These are phyloP conservation scores for Pseudorectes ferrugineus DNA, from an alignment of 2,113 vertebrate genomes.

Conservation along the genomic window DNA sequence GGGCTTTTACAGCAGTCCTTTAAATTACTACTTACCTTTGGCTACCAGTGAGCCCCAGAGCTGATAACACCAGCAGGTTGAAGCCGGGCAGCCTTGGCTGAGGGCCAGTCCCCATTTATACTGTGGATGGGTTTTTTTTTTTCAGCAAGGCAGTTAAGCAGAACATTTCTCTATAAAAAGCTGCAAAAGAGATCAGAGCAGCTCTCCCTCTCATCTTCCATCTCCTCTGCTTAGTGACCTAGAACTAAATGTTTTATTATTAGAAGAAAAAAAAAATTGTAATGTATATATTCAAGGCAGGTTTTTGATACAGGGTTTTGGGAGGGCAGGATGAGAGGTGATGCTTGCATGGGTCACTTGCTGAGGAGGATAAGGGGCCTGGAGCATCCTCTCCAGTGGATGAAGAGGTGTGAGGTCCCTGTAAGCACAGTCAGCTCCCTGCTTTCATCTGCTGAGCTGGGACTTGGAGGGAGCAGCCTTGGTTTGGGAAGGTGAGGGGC, in stretches of 20 bases:
- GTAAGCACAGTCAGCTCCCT: neutral
- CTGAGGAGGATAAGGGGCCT: neutral
- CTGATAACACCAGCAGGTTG: neutral
- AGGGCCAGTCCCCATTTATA: slow-evolving; percentile 5
- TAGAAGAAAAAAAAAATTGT: neutral
- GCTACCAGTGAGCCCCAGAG: neutral
- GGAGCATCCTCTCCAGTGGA: neutral
- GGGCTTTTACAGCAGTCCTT: neutral
- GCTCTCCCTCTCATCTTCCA: slow-evolving; percentile 22
- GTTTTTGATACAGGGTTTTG: neutral
- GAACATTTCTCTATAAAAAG: slow-evolving; percentile 55
- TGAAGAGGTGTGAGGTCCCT: neutral
- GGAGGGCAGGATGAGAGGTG: neutral
- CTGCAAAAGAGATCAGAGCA: slow-evolving; percentile 32
- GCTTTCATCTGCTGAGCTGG: neutral
- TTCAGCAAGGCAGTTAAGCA: slow-evolving; percentile 13
- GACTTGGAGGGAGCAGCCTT: neutral
- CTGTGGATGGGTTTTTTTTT: neutral
- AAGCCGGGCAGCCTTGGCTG: neutral
- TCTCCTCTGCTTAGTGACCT: slow-evolving; percentile 62
- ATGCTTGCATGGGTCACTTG: neutral
- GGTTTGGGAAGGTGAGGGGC: neutral
- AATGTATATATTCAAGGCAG: neutral
- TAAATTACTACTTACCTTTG: neutral
- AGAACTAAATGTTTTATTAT: slow-evolving; percentile 60